Conservation (phyloP, 2,888 invertebrate genomes). For the Buathra laborator region DNA sequence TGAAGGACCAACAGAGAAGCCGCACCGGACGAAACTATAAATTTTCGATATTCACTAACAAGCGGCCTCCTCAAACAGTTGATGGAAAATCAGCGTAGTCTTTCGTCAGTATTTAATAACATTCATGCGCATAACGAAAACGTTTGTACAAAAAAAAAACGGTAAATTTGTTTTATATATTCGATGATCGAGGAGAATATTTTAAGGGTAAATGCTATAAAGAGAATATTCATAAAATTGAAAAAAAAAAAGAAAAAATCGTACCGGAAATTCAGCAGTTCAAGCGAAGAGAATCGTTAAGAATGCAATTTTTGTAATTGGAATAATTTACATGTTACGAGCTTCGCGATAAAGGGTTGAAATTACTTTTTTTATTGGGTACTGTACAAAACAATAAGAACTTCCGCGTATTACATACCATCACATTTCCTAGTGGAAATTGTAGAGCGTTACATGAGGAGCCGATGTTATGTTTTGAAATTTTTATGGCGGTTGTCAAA, state of each 20-base stretch:
- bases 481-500: too few species aligned
- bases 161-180: neutral
- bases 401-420: too few species aligned
- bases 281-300: too few species aligned
- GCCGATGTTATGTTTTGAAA: too few species aligned
- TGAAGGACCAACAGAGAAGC: neutral
- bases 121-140: neutral
- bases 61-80: neutral
- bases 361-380: too few species aligned
- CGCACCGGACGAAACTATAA: slow-evolving; percentile 12
- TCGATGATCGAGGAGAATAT: neutral
- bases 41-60: slow-evolving; percentile 29
- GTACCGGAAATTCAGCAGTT: too few species aligned
- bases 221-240: neutral
- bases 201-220: neutral
- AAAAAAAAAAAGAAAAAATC: neutral
- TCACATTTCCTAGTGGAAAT: too few species aligned
- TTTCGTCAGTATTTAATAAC: neutral
- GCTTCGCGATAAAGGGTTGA: too few species aligned
- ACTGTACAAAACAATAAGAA: too few species aligned
- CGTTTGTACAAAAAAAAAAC: neutral
- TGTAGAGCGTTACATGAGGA: too few species aligned
- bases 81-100: neutral
- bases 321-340: too few species aligned
- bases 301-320: too few species aligned